Percentiles rank a stretch among this genome's conserved stretches.
These are phyloP conservation scores for Nasalis larvatus DNA, from an alignment of 2,113 vertebrate genomes.

Conservation along the genomic window DNA sequence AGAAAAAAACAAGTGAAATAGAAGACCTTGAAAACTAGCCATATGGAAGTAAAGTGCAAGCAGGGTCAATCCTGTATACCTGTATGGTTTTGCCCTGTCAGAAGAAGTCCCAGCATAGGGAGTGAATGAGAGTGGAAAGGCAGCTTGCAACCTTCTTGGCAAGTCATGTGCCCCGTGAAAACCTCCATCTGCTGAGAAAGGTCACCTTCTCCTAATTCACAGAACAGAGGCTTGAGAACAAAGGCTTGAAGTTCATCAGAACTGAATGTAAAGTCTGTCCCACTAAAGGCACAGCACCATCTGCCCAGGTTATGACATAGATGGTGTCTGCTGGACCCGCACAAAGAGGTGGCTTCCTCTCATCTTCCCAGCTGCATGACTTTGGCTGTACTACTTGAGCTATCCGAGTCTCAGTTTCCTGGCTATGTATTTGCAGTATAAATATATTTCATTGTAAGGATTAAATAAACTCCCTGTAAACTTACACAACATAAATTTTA, in stretches of 20 bases:
- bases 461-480: background rate
- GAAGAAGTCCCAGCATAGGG: no score
- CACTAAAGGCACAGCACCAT: background rate
- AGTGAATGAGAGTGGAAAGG: background rate
- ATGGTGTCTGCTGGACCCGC: no score
- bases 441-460: background rate
- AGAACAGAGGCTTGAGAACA: background rate
- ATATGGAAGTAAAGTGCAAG: no score
- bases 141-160: background rate
- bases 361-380: background rate
- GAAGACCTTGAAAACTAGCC: background rate
- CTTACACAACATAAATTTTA: background rate
- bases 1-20: background rate
- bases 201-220: background rate
- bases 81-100: no score
- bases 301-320: background rate
- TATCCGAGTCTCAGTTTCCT: background rate
- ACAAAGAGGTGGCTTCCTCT: background rate
- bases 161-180: background rate
- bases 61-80: rapidly evolving
- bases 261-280: background rate
- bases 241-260: background rate
- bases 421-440: background rate
- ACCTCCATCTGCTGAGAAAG: background rate
- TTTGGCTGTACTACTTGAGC: background rate